phyloP scores from a whole-genome alignment of 1,140 invertebrate species.

The Microplitis demolitor region DNA sequence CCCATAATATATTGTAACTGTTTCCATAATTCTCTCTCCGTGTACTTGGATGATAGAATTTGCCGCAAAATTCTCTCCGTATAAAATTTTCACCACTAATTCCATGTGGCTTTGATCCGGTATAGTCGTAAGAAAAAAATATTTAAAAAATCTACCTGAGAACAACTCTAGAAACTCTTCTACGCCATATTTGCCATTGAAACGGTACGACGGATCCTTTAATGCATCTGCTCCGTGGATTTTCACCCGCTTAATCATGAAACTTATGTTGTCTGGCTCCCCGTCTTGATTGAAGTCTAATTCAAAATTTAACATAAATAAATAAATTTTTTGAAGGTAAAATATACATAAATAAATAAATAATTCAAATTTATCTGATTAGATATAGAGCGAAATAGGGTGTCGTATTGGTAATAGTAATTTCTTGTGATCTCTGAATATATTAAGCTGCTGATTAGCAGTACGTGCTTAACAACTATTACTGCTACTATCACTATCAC shows the following conservation, averaged over 20 bases:
- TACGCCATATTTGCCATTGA: slow-evolving; percentile 91
- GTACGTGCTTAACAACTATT: slow-evolving; percentile 15
- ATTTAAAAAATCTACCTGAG: slow-evolving; percentile 71
- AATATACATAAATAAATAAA: background rate
- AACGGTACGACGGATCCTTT: slow-evolving; percentile 83
- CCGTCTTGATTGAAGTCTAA: slow-evolving; percentile 93
- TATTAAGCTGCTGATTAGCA: slow-evolving; percentile 19
- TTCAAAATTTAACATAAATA: slow-evolving; percentile 42
- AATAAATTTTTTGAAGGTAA: background rate
- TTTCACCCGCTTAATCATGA: slow-evolving; percentile 96
- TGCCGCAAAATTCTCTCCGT: no score
- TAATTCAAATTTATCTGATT: background rate
- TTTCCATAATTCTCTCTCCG: no score
- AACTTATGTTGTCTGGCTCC: slow-evolving; percentile 89
- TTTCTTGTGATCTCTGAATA: slow-evolving; percentile 9
- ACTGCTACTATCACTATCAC: background rate
- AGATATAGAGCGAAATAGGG: background rate
- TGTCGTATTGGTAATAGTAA: slow-evolving; percentile 11
- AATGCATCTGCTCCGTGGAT: slow-evolving; percentile 85
- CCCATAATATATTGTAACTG: no score
- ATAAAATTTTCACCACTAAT: no score
- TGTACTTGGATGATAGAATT: no score
- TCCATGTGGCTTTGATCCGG: no score
- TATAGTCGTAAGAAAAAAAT: background rate
- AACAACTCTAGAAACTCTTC: slow-evolving; percentile 93